Percentiles rank a stretch among this genome's conserved stretches.
Evolutionary conservation across 2,113 vertebrate genomes (phyloP).

Genomic region (Lampris incognitus): DNA sequence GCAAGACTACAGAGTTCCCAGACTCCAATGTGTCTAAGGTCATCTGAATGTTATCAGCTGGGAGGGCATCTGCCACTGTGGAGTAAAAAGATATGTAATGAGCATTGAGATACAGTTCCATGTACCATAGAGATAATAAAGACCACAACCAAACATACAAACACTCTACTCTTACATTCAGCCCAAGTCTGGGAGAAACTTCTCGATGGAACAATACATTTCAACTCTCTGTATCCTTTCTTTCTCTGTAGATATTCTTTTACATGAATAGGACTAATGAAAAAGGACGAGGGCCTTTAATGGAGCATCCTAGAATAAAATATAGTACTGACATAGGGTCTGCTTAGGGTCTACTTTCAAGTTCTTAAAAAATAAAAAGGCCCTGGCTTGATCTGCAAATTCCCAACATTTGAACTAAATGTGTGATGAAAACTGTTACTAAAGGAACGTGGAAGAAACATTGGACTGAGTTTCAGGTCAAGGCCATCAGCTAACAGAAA

Average conservation of each 20-base stretch:
- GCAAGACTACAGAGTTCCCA: slow-evolving; percentile 43
- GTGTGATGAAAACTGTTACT: neutral
- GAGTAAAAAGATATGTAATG: neutral
- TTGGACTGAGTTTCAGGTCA: too few species aligned
- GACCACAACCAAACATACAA: neutral
- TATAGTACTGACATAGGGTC: too few species aligned
- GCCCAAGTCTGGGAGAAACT: neutral
- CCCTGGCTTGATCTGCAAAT: too few species aligned
- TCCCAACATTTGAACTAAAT: neutral
- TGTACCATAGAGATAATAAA: neutral
- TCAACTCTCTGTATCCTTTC: too few species aligned
- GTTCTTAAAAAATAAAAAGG: too few species aligned
- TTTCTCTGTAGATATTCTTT: too few species aligned
- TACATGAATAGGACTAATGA: too few species aligned
- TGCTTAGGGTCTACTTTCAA: too few species aligned
- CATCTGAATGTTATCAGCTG: slow-evolving; percentile 28
- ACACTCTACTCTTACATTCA: neutral
- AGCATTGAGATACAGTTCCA: neutral
- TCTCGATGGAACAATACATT: too few species aligned
- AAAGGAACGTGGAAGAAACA: neutral
- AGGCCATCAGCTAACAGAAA: too few species aligned
- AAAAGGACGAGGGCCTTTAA: too few species aligned
- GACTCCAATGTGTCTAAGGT: neutral
- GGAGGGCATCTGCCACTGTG: slow-evolving; percentile 40
- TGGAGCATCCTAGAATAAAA: too few species aligned